Base-by-base conservation (phyloP, 2,113 vertebrate genomes). In the Phalacrocorax pelagicus region DNA sequence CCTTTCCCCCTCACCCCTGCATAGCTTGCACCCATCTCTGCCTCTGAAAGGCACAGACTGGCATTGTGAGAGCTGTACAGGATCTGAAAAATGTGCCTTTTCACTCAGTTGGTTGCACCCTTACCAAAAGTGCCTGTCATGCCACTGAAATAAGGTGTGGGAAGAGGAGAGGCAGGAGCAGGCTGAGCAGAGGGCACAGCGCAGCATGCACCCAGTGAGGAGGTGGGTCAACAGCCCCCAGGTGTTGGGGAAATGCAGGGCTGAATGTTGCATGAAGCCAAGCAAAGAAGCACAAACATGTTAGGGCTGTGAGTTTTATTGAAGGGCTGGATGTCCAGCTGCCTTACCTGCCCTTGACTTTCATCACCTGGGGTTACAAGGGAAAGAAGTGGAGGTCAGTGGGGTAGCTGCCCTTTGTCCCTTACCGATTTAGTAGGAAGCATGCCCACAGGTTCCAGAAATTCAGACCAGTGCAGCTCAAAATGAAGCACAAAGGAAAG, bases 171-270 rank as follows among this genome's bases (percentile, higher is more conserved):
- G 11, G 11, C 19, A 51, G 52, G 47, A 77, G 40, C 21, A 67
- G 40, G 2, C 18, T 23, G 18, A 65, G 44, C 38, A 59, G 15
- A 21, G 32, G 19, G 24, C 36, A 59, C 17, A 69, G 36, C 1
- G 3, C 30, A 61, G 27, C 14, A 65, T 6, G 10, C 22, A 49
- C 6, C 10, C 0, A 0, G 20, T 46, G n/a, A 71, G 36, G 7
- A 83, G 17, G 3, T 21, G 27, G 55, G 40, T 63, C 47, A 84
- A 34, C 34, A 84, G 42, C 8, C 8, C 12, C 6, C 30, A 47
- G 2, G 15, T 5, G 4, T 21, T 44, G 49, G 23, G 6, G 72
- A 34, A 36, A 1, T 46, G 12, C 24, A n/a, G 36, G 24, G 22
- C 36, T 23, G 12, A 26, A 22, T 73, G 59, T 5, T 11, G 23